phyloP scores from a whole-genome alignment of 2,113 vertebrate genomes.

The Nibea coibor region DNA sequence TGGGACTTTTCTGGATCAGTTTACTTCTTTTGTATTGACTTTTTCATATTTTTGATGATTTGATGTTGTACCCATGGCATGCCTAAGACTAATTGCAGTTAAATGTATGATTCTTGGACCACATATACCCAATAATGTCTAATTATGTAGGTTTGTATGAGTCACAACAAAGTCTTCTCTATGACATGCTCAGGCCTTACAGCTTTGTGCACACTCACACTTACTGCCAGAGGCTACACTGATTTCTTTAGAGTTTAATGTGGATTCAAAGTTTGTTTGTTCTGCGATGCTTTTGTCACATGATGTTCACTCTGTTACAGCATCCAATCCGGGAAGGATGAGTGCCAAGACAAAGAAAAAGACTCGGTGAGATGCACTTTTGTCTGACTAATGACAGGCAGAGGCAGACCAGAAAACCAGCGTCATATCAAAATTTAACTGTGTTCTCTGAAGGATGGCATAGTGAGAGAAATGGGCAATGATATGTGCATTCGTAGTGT shows the following conservation, averaged over 20 bases:
- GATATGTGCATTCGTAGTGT: too few relatives aligned
- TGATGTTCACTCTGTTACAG: slow-evolving; percentile 37
- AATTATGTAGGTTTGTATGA: not conserved
- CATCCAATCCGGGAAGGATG: slow-evolving; percentile 46
- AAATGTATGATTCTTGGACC: not conserved
- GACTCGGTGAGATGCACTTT: slow-evolving; percentile 52
- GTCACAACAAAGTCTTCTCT: too few relatives aligned
- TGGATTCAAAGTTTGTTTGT: not conserved
- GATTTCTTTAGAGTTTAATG: not conserved
- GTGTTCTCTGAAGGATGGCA: too few relatives aligned
- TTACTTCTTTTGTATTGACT: too few relatives aligned
- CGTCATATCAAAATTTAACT: not conserved
- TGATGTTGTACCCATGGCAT: too few relatives aligned
- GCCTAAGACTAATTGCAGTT: not conserved
- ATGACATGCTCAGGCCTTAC: not conserved
- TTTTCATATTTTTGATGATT: too few relatives aligned
- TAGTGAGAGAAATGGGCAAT: too few relatives aligned
- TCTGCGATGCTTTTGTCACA: not conserved
- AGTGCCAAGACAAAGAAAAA: slow-evolving; percentile 57
- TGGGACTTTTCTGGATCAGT: too few relatives aligned
- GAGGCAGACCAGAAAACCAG: not conserved
- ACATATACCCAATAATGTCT: not conserved
- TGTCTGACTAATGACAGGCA: not conserved
- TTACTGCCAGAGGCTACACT: not conserved
- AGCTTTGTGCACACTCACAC: not conserved